phyloP scores from a whole-genome alignment of 2,888 invertebrate species.

The Oxystoma pomonae region DNA sequence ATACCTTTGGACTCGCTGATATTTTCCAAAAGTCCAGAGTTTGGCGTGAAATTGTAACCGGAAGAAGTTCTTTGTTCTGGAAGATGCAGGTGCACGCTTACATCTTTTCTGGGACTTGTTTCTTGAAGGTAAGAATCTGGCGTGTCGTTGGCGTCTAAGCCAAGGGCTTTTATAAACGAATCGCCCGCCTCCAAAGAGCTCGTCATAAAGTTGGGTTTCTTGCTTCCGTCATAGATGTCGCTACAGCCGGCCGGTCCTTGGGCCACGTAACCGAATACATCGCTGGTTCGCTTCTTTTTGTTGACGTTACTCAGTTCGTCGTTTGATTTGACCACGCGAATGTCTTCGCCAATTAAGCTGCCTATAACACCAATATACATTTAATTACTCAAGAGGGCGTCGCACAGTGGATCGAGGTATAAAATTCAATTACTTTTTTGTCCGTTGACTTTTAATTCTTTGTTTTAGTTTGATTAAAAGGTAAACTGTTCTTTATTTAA shows the following conservation, averaged over 20 bases:
- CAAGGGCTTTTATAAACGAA: conserved; percentile 38
- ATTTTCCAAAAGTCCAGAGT: background rate
- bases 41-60: conserved; percentile 14
- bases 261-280: conserved; percentile 27
- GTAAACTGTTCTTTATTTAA: too few species aligned
- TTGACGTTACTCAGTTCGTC: conserved; percentile 7
- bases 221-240: conserved; percentile 15
- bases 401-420: too few species aligned
- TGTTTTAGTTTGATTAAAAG: too few species aligned
- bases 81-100: background rate
- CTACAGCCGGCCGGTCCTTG: conserved; percentile 13
- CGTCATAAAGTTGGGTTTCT: background rate
- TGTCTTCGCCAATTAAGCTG: conserved; percentile 13
- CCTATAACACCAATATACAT: too few species aligned
- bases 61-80: conserved; percentile 4
- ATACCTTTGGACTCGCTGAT: conserved; percentile 11
- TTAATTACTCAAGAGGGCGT: too few species aligned
- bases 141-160: conserved; percentile 28
- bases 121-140: conserved; percentile 21
- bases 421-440: too few species aligned
- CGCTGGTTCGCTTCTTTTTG: conserved; percentile 22
- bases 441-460: too few species aligned
- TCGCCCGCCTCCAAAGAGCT: conserved; percentile 26
- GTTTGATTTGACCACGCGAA: conserved; percentile 2
- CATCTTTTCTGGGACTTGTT: conserved; percentile 3